A percentile compares a stretch with the other conserved stretches of the same genome.
phyloP scores from a whole-genome alignment of 2,888 invertebrate species.

The Tuberolachnus salignus region DNA sequence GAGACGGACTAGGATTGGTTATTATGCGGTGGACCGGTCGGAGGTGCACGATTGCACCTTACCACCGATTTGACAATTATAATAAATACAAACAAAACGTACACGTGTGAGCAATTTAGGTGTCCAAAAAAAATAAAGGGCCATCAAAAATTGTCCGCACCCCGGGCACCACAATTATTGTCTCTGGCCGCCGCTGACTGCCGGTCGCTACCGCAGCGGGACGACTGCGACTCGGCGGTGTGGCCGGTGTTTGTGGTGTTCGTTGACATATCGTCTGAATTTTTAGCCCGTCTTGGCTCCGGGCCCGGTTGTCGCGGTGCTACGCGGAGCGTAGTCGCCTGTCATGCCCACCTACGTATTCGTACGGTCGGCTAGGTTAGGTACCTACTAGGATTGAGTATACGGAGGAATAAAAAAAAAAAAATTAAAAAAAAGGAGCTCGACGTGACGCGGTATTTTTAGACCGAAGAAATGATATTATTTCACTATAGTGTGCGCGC shows the following conservation, averaged over 20 bases:
- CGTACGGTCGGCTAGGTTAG: neutral
- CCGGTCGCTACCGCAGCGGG: too few species aligned
- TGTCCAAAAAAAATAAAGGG: too few species aligned
- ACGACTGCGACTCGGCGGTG: neutral
- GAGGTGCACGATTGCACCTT: too few species aligned
- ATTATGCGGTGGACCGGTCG: too few species aligned
- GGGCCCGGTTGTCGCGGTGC: constrained; percentile 20
- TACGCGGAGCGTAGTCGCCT: neutral
- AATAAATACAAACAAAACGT: too few species aligned
- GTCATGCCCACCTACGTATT: neutral
- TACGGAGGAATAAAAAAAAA: neutral
- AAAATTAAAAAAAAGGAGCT: neutral
- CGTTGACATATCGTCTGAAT: neutral
- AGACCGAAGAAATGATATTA: neutral
- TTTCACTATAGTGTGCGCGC: constrained; percentile 1
- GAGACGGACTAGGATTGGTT: too few species aligned
- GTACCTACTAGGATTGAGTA: neutral
- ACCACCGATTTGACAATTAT: too few species aligned
- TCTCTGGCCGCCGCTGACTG: too few species aligned
- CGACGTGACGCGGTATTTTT: constrained; percentile 17
- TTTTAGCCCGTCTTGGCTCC: constrained; percentile 3
- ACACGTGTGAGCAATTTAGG: too few species aligned
- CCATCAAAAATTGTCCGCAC: too few species aligned
- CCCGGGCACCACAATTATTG: too few species aligned
- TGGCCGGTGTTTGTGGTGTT: neutral